Evolutionary conservation across 2,888 invertebrate species (phyloP).

Genomic region (Ormia ochracea): DNA sequence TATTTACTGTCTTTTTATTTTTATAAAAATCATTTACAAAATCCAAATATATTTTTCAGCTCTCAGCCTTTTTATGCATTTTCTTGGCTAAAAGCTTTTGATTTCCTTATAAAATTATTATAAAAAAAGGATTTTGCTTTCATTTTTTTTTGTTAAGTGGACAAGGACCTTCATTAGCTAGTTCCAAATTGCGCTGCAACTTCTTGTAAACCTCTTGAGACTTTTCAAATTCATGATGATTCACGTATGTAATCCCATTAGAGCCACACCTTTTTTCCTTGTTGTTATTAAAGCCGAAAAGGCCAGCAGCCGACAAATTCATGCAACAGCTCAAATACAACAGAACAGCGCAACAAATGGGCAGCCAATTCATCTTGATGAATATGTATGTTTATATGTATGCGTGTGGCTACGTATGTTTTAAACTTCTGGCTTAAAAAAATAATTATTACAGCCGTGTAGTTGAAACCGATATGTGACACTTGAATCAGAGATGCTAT

Average conservation of each 20-base stretch:
- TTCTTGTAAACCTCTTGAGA: conserved; percentile 76
- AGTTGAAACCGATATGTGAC: not conserved
- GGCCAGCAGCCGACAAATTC: conserved; percentile 82
- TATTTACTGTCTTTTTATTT: too few species aligned
- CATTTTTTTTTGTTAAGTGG: conserved; percentile 20
- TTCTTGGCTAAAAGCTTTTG: too few species aligned
- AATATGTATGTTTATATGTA: not conserved
- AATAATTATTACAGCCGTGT: not conserved
- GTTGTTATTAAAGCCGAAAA: conserved; percentile 75
- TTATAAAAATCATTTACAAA: too few species aligned
- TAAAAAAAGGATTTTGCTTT: too few species aligned
- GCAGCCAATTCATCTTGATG: conserved; percentile 14
- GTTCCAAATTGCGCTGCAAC: conserved; percentile 67
- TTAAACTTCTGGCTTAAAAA: too few species aligned
- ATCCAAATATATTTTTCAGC: too few species aligned
- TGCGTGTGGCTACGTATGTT: too few species aligned
- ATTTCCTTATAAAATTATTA: too few species aligned
- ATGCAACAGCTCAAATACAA: not conserved
- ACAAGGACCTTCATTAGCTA: conserved; percentile 68
- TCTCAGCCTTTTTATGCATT: too few species aligned
- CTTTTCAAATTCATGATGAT: conserved; percentile 96
- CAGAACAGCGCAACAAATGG: not conserved
- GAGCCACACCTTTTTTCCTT: conserved; percentile 94
- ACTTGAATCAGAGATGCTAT: not conserved
- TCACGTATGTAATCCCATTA: conserved; percentile 93